Conservation (phyloP, 2,113 vertebrate genomes). For the Geococcyx californianus region DNA sequence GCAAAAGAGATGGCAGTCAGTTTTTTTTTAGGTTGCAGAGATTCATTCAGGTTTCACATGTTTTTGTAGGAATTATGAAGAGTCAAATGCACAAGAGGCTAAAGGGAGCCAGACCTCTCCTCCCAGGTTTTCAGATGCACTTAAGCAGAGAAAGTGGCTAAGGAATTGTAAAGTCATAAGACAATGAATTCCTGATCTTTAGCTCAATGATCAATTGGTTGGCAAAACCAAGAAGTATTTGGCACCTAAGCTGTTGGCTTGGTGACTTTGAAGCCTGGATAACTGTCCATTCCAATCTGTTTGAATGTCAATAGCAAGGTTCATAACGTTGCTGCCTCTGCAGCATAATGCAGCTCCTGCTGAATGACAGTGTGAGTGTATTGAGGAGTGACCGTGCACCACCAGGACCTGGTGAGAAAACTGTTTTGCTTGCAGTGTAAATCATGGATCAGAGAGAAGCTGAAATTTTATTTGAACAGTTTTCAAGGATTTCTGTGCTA, state of each 20-base stretch:
- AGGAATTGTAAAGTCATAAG: neutral
- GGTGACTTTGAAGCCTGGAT: neutral
- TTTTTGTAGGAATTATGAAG: neutral
- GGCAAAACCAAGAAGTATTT: neutral
- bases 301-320: neutral
- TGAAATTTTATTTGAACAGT: neutral
- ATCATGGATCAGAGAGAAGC: neutral
- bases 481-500: neutral
- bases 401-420: neutral
- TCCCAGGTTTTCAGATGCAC: conserved; percentile 7
- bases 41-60: neutral
- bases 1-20: neutral
- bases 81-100: neutral
- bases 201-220: neutral
- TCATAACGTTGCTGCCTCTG: neutral
- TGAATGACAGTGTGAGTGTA: neutral
- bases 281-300: neutral
- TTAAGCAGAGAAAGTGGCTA: neutral
- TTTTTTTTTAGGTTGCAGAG: neutral
- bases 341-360: neutral
- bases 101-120: neutral
- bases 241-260: neutral
- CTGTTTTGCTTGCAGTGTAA: neutral
- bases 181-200: conserved; percentile 29
- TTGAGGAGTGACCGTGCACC: neutral